Conservation (phyloP, 2,888 invertebrate genomes). For the Metopia argyrocephala region DNA sequence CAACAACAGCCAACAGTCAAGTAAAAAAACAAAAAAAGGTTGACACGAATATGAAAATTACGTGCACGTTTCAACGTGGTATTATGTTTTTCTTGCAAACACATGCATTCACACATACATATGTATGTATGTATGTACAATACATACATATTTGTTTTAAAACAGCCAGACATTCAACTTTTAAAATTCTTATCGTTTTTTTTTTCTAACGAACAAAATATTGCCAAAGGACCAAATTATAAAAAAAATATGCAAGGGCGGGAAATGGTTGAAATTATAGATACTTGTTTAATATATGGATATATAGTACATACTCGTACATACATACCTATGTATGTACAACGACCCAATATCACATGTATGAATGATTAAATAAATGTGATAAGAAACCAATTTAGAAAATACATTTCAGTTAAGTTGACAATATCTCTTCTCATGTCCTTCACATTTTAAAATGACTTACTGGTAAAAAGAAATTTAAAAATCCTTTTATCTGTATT, state of each 20-base stretch:
- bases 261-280: not conserved
- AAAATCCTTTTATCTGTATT: no score
- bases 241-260: not conserved
- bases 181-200: not conserved
- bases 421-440: not conserved
- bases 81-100: slow-evolving; percentile 55
- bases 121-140: no score
- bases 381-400: slow-evolving; percentile 48
- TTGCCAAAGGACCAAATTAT: slow-evolving; percentile 29
- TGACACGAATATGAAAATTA: slow-evolving; percentile 14
- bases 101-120: no score
- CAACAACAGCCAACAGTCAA: not conserved
- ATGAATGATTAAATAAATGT: slow-evolving; percentile 32
- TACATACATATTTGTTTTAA: no score
- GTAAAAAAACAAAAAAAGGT: not conserved
- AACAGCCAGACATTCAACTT: not conserved
- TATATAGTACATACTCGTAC: not conserved
- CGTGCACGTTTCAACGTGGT: slow-evolving; percentile 43
- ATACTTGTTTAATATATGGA: no score
- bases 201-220: not conserved
- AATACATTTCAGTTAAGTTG: not conserved
- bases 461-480: no score
- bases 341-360: not conserved
- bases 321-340: not conserved
- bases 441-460: no score